Evolutionary conservation across 1,140 invertebrate genomes (phyloP), one percentile per base, ranked within the genome.

Genomic region (Drosophila nebulosa): DNA sequence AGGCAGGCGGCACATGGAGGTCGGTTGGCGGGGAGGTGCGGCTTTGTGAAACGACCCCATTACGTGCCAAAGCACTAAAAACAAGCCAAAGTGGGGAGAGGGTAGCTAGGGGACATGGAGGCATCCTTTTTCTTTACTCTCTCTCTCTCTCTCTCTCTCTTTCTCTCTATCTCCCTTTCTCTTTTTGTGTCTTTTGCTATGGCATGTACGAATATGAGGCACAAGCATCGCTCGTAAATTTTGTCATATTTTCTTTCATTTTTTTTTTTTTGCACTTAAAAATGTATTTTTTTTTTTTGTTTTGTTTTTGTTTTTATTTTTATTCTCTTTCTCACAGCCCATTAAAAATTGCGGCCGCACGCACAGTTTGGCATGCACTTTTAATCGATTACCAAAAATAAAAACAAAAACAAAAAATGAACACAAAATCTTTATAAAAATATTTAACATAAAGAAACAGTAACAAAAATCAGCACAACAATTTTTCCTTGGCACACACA

Each of bases 21-120:
- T 35, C 36, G 57, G 42, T 12, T 0, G 51, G 36, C 16, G 18
- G 36, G 24, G 50, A 57, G n/a, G 50, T 35, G 42, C 27, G 61
- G 57, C 71, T 63, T 62, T 62, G 53, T 68, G 69, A 30, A 65
- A 60, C 81, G 81, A 85, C 81, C 81, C 81, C 81, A 85, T 85
- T 85, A 85, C 81, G 81, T 85, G 81, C 81, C 81, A 85, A 85
- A 85, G 81, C 81, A 85, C 81, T 85, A 78, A 85, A 85, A 85
- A 84, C 75, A 79, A 84, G 79, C 67, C 73, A 64, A 70, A 21
- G 46, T 9, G 14, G 26, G 69, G 18, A 53, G 1, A 22, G 52
- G 18, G 24, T 30, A 16, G 51, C n/a, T 22, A 75, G 63, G 63
- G 71, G 56, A 16, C 4, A 0, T 7, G 14, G 14, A 42, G 39